Percentiles rank a stretch among this genome's conserved stretches.
Conservation (phyloP, 2,113 vertebrate species). For the Maccullochella peelii region DNA sequence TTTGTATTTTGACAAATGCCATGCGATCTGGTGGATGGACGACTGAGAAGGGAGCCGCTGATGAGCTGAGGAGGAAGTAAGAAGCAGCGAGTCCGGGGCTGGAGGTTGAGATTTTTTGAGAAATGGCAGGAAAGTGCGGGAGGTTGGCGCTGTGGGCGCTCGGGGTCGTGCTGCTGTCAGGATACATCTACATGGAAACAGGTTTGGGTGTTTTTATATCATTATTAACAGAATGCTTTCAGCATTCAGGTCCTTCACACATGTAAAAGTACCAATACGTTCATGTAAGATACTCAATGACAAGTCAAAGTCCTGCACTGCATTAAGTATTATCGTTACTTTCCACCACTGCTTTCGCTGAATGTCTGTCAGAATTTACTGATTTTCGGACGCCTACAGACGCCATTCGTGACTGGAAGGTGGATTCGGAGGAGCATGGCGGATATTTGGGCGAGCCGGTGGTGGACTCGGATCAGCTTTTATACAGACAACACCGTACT, state of each 20-base stretch:
- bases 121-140: constrained; percentile 73
- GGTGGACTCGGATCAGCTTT: constrained; percentile 12
- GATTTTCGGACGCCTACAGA: not conserved
- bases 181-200: constrained; percentile 72
- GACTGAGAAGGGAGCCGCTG: not conserved
- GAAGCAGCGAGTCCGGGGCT: not conserved
- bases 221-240: too few species aligned
- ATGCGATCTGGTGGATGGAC: constrained; percentile 3
- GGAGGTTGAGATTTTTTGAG: not conserved
- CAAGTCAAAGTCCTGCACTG: too few species aligned
- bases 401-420: not conserved
- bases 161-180: constrained; percentile 77
- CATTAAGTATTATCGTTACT: too few species aligned
- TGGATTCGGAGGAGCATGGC: not conserved
- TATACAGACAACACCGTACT: constrained; percentile 42
- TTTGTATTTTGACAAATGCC: not conserved
- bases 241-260: too few species aligned
- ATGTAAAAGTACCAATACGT: too few species aligned
- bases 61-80: constrained; percentile 44
- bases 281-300: too few species aligned
- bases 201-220: constrained; percentile 62
- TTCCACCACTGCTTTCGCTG: too few species aligned
- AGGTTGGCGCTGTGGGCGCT: constrained; percentile 82
- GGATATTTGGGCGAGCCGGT: not conserved
- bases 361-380: not conserved